These are phyloP conservation scores for Callosobruchus maculatus DNA, from an alignment of 2,888 invertebrate species.

Conservation along the genomic window DNA sequence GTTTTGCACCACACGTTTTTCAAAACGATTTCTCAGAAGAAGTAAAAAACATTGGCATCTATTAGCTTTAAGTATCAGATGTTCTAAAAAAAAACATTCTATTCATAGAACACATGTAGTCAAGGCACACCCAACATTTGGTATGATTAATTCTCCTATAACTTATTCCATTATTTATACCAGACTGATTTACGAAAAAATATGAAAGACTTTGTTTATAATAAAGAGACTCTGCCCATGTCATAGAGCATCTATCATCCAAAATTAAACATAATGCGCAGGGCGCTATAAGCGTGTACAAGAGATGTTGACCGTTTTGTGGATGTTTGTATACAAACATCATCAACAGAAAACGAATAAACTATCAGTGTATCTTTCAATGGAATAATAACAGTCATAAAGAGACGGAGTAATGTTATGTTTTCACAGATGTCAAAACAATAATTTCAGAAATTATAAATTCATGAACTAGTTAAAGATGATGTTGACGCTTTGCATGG, in stretches of 20 bases:
- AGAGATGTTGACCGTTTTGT: neutral
- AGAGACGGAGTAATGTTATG: constrained; percentile 2
- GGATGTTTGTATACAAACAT: neutral
- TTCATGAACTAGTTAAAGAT: neutral
- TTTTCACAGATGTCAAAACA: constrained; percentile 6
- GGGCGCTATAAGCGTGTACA: neutral
- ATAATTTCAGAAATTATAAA: neutral
- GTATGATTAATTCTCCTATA: neutral
- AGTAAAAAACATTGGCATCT: no score
- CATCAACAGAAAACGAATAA: neutral
- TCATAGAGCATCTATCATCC: neutral
- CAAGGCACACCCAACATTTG: neutral
- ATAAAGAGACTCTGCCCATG: neutral
- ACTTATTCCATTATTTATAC: neutral
- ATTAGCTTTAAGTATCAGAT: no score
- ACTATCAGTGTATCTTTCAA: neutral
- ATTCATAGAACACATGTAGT: neutral
- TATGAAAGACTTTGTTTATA: neutral
- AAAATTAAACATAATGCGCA: neutral
- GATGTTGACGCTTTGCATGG: neutral
- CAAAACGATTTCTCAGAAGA: no score
- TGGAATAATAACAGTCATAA: constrained; percentile 1
- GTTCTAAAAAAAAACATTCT: neutral
- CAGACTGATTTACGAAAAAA: neutral
- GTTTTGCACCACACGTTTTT: no score